These are phyloP conservation scores for Conger conger DNA, from an alignment of 2,113 vertebrate genomes.

Conservation along the genomic window DNA sequence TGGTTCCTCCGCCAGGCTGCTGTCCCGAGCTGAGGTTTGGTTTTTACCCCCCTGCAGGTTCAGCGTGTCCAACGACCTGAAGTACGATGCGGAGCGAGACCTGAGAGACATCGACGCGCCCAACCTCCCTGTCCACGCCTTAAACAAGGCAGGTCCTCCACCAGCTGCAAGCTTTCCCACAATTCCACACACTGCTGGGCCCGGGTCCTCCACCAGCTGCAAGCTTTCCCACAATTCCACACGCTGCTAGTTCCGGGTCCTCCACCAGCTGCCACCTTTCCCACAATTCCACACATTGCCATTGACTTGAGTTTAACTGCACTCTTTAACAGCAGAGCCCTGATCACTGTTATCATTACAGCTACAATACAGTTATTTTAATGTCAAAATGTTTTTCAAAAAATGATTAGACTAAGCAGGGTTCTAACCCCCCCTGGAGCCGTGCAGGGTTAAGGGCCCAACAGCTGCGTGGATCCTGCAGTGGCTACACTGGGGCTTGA, in stretches of 20 bases:
- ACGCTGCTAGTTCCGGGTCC: too few species aligned
- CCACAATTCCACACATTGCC: background rate
- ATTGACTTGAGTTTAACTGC: too few species aligned
- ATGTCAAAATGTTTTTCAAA: too few species aligned
- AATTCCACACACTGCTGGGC: background rate
- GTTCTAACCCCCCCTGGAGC: too few species aligned
- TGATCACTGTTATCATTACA: too few species aligned
- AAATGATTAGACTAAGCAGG: too few species aligned
- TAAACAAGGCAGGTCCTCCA: slow-evolving; percentile 86
- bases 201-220: slow-evolving; percentile 42
- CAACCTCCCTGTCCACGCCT: slow-evolving; percentile 87
- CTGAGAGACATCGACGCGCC: slow-evolving; percentile 90
- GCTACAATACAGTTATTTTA: too few species aligned
- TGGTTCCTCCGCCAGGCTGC: background rate
- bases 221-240: background rate
- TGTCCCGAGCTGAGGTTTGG: background rate
- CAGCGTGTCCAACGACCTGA: slow-evolving; percentile 97
- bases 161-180: background rate
- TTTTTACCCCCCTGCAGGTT: slow-evolving; percentile 73
- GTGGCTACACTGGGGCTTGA: too few species aligned
- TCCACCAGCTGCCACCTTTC: background rate
- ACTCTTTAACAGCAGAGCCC: too few species aligned
- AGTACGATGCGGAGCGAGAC: slow-evolving; percentile 95
- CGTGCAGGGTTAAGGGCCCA: too few species aligned
- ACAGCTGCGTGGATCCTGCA: too few species aligned